Base-by-base conservation (phyloP, 1,140 invertebrate species). In the Caenorhabditis briggsae region DNA sequence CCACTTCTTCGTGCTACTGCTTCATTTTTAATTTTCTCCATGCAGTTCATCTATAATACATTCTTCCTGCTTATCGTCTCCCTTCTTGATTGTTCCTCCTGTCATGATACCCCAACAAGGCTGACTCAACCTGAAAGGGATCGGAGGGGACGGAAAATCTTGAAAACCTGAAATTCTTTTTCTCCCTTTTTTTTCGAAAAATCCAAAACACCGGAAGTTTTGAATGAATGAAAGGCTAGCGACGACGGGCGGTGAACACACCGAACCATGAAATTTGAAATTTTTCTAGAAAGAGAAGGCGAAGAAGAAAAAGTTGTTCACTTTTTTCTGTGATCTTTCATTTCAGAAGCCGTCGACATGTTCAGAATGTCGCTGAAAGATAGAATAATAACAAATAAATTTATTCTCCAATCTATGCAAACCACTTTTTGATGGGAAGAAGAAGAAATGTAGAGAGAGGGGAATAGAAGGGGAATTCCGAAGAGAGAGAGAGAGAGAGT, bases 381-480 rank as follows among this genome's bases (percentile, higher is more conserved):
- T 25, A 12, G 70, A 50, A 25, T 41, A 78, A 86, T 74, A 58
- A 78, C 84, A 74, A 58, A 2, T 78, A 86, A n/a, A 86, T 86
- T 86, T 86, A 86, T 86, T 84, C 59, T 61, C 59, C 48, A 61
- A 78, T 78, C 70, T 78, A 78, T 53, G 43, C 70, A 78, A 78
- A 78, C 70, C 70, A 78, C 70, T 78, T 33, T 33, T 33, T 78
- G 70, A 78, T 78, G 70, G 53, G 65, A 46, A 48, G 25, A 65
- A 65, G 64, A 70, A 18, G 41, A 70, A 25, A 6, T 33, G 33
- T 33, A 33, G 33, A 33, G 33, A 33, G 33, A 20, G 41, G 9
- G 46, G 84, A 74, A 85, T n/a, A 58, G 16, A 6, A 23, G 59
- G n/a, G 59, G 48, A 48, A n/a, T 16, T 46, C 33, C 33, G 33